Evolutionary conservation across 2,797 vertebrate genomes (phyloP).

Genomic region (Novumbra hubbsi): DNA sequence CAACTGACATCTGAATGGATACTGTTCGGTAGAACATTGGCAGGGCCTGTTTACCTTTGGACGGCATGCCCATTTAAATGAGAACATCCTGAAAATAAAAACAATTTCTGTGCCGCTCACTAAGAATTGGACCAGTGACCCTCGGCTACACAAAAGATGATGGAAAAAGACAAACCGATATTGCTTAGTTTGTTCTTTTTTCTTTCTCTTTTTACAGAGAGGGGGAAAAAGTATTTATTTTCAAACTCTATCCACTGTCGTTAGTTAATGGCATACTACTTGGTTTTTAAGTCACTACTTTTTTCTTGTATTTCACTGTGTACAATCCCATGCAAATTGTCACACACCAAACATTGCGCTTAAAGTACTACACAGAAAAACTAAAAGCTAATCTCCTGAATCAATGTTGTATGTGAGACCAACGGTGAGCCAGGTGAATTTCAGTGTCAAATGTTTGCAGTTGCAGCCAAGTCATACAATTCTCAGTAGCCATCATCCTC

Average conservation of each 20-base stretch:
- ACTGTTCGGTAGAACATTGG: conserved; percentile 80
- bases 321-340: conserved; percentile 56
- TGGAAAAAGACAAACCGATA: conserved; percentile 48
- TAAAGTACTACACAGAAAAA: conserved; percentile 56
- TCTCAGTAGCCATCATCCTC: conserved; percentile 43
- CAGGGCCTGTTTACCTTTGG: conserved; percentile 84
- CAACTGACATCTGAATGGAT: conserved; percentile 87
- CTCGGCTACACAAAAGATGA: conserved; percentile 50
- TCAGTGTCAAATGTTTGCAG: conserved; percentile 46
- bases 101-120: conserved; percentile 83
- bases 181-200: conserved; percentile 52
- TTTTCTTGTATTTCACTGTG: conserved; percentile 57
- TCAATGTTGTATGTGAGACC: conserved; percentile 59
- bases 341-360: conserved; percentile 58
- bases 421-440: conserved; percentile 41
- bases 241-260: conserved; percentile 62
- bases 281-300: conserved; percentile 58
- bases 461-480: conserved; percentile 41
- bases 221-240: conserved; percentile 77
- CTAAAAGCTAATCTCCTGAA: conserved; percentile 55
- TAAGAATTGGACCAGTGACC: conserved; percentile 58
- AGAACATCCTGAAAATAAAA: conserved; percentile 74
- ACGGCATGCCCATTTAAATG: conserved; percentile 88
- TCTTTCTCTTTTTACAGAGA: conserved; percentile 44
- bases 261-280: conserved; percentile 61